These are phyloP conservation scores for Tenualosa ilisha DNA, from an alignment of 2,797 vertebrate species.

Conservation along the genomic window DNA sequence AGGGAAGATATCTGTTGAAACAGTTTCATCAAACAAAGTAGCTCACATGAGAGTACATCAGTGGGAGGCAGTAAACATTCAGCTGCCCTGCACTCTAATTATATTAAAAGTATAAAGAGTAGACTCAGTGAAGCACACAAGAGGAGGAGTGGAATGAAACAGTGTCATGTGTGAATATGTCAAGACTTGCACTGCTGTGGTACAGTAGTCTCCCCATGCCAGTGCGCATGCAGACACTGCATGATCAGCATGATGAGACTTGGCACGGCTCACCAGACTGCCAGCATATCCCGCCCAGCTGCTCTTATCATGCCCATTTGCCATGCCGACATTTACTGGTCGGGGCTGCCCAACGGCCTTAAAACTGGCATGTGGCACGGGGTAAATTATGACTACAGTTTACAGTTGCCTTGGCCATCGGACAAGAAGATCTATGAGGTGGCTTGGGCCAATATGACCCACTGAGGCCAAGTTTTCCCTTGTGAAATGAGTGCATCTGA, in stretches of 20 bases:
- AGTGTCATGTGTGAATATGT: background rate
- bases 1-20: background rate
- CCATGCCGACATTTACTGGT: conserved; percentile 34
- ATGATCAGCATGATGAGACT: conserved; percentile 56
- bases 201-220: conserved; percentile 31
- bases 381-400: conserved; percentile 38
- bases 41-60: background rate
- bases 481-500: background rate
- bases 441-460: background rate
- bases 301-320: conserved; percentile 32
- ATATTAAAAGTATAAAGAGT: background rate
- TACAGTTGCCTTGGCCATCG: background rate
- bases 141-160: background rate
- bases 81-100: background rate
- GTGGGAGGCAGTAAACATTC: background rate
- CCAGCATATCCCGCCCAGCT: conserved; percentile 39
- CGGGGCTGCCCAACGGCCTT: conserved; percentile 53
- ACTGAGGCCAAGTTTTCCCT: background rate
- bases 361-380: conserved; percentile 46
- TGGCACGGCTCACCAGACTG: conserved; percentile 49
- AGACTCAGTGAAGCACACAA: background rate
- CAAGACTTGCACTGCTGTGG: conserved; percentile 37
- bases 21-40: background rate
- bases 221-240: conserved; percentile 49
- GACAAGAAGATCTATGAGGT: background rate